These are phyloP conservation scores for Acomys russatus DNA, from an alignment of 2,797 vertebrate genomes.

Conservation along the genomic window DNA sequence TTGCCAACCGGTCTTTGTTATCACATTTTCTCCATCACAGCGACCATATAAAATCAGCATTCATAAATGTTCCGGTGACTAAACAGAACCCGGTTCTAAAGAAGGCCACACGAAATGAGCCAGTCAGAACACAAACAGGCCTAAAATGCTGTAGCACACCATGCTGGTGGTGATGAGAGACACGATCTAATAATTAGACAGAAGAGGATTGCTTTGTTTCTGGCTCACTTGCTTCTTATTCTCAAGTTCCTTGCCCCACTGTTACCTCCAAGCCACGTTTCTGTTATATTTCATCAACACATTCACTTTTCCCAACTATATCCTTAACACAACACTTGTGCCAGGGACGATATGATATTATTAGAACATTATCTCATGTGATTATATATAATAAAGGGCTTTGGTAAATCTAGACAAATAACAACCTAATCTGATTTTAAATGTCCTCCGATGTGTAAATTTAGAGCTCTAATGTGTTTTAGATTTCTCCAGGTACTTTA, in stretches of 20 bases:
- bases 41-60: constrained; percentile 50
- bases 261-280: constrained; percentile 3
- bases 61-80: background rate
- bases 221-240: constrained; percentile 32
- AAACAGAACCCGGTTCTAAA: constrained; percentile 56
- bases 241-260: background rate
- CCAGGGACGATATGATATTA: background rate
- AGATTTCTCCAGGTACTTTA: constrained; percentile 42
- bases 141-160: background rate
- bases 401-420: constrained; percentile 18
- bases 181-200: constrained; percentile 25
- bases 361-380: constrained; percentile 36
- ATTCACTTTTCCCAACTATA: background rate
- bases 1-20: constrained; percentile 18
- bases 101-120: constrained; percentile 27
- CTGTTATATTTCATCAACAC: constrained; percentile 23
- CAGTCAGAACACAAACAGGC: constrained; percentile 44
- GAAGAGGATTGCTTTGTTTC: constrained; percentile 29
- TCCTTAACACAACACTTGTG: background rate
- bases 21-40: constrained; percentile 2
- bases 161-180: background rate
- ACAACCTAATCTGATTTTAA: constrained; percentile 44
- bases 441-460: background rate
- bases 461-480: background rate
- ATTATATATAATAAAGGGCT: constrained; percentile 39